A percentile compares a stretch with the other conserved stretches of the same genome.
phyloP scores from a whole-genome alignment of 1,140 invertebrate genomes.

The Drosophila mauritiana region DNA sequence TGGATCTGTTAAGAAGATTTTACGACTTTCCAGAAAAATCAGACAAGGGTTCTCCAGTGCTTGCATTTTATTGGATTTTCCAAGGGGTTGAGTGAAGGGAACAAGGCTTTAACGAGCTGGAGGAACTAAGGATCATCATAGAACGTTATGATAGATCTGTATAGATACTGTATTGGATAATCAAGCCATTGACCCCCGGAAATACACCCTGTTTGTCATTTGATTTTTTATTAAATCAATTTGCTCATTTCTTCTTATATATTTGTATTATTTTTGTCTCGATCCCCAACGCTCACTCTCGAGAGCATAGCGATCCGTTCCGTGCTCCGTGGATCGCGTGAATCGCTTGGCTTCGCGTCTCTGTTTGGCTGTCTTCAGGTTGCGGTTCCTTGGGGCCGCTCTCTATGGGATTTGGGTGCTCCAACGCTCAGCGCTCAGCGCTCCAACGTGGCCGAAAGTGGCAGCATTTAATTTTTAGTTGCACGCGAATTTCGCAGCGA shows the following conservation, averaged over 20 bases:
- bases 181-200: no score
- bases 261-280: constrained; percentile 75
- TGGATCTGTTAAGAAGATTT: background rate
- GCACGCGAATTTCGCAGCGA: constrained; percentile 77
- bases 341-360: constrained; percentile 33
- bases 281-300: constrained; percentile 62
- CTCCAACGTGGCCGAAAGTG: constrained; percentile 73
- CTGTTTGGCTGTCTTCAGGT: constrained; percentile 43
- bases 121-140: no score
- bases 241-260: constrained; percentile 76
- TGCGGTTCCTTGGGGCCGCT: constrained; percentile 39
- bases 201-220: constrained; percentile 60
- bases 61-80: no score
- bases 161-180: no score
- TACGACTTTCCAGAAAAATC: background rate
- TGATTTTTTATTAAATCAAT: constrained; percentile 82
- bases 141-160: no score
- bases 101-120: no score
- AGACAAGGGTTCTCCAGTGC: background rate
- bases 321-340: constrained; percentile 25
- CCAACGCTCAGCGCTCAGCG: constrained; percentile 28
- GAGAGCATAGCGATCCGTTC: constrained; percentile 8
- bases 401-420: constrained; percentile 30
- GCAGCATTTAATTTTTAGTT: constrained; percentile 81
- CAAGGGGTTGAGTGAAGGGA: no score